phyloP scores from a whole-genome alignment of 2,113 vertebrate genomes.

The Bufo gargarizans region DNA sequence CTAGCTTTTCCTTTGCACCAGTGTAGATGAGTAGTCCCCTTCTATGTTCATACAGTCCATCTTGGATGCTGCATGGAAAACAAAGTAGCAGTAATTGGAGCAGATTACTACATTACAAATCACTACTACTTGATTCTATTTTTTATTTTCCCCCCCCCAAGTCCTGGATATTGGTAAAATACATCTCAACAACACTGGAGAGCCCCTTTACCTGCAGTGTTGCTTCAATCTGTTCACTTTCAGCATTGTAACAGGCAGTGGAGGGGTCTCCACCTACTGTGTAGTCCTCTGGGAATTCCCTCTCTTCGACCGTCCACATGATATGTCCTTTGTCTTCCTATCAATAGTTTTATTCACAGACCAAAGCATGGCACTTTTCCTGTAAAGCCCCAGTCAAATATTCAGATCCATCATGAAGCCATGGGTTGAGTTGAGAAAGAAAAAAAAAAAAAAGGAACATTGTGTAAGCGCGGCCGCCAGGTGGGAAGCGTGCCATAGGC shows the following conservation, averaged over 20 bases:
- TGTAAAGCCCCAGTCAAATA: constrained; percentile 9
- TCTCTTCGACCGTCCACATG: background rate
- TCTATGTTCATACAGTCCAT: background rate
- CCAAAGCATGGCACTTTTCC: background rate
- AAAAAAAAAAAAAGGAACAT: background rate
- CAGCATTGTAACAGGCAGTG: background rate
- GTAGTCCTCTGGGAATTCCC: constrained; percentile 27
- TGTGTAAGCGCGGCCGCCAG: too few relatives aligned
- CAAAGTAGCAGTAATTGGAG: too few relatives aligned
- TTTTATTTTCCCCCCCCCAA: background rate
- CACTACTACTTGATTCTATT: too few relatives aligned
- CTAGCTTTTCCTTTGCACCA: too few relatives aligned
- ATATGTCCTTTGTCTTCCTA: background rate
- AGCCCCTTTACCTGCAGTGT: background rate
- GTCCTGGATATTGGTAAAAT: background rate
- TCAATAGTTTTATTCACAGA: constrained; percentile 24
- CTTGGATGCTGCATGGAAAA: too few relatives aligned
- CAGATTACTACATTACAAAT: too few relatives aligned
- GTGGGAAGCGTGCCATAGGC: too few relatives aligned
- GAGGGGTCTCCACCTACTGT: background rate
- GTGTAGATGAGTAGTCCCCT: background rate
- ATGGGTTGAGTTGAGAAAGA: background rate
- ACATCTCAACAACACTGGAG: background rate
- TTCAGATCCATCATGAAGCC: constrained; percentile 1
- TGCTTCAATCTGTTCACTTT: background rate